Evolutionary conservation across 2,113 vertebrate genomes (phyloP).

Genomic region (Thalassarche chlororhynchos): DNA sequence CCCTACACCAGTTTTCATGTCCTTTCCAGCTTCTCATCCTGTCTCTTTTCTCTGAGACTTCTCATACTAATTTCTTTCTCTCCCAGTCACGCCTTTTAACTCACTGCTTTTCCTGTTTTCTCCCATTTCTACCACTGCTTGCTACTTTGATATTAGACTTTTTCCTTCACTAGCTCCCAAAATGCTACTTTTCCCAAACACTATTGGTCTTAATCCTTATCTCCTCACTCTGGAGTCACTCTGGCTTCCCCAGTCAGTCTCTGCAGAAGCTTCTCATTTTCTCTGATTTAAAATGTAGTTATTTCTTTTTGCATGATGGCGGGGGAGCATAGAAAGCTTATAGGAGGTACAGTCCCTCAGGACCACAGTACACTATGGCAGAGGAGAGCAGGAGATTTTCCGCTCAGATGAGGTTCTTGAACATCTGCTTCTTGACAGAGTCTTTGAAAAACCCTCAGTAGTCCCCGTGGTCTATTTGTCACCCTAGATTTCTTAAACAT

Average conservation of each 20-base stretch:
- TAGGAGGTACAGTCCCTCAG: neutral
- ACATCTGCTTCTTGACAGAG: neutral
- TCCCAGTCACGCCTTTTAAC: neutral
- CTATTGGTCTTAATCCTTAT: neutral
- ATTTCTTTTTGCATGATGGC: neutral
- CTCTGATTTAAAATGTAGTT: neutral
- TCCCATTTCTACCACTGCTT: neutral
- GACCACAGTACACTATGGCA: neutral
- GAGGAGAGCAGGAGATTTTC: neutral
- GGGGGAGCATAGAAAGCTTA: neutral
- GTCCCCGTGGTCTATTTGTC: neutral
- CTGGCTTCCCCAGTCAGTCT: neutral
- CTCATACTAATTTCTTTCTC: neutral
- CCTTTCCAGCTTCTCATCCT: neutral
- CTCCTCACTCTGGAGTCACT: neutral
- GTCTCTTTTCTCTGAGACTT: neutral
- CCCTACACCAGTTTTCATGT: fast-evolving
- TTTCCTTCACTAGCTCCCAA: neutral
- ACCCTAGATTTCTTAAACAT: neutral
- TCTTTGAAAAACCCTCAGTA: neutral
- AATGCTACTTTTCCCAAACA: neutral
- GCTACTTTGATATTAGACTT: neutral
- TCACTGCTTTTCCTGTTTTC: neutral
- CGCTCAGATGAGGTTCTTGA: neutral
- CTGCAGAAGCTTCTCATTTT: neutral